Conservation (phyloP, 2,888 invertebrate species). For the Elegia similella region DNA sequence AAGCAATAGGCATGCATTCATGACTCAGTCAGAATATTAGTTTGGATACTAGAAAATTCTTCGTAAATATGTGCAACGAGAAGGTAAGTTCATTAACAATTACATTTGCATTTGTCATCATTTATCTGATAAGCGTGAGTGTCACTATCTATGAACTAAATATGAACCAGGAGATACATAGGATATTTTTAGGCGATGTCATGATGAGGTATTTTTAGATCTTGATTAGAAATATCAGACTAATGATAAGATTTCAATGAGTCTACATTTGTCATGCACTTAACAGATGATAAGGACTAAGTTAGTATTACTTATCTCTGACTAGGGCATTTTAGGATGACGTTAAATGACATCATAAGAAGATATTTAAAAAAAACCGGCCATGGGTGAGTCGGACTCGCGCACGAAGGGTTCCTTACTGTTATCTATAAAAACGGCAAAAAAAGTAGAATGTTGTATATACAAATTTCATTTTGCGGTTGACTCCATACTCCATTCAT, state of each 20-base stretch:
- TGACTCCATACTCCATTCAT: too few relatives aligned
- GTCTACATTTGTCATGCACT: conserved; percentile 7
- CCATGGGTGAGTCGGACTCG: too few relatives aligned
- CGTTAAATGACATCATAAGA: too few relatives aligned
- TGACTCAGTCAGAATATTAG: background rate
- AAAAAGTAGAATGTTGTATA: too few relatives aligned
- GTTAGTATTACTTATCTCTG: background rate
- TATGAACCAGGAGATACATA: background rate
- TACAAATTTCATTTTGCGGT: too few relatives aligned
- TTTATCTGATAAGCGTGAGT: background rate
- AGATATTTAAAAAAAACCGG: too few relatives aligned
- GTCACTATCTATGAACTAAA: background rate
- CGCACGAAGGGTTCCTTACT: too few relatives aligned
- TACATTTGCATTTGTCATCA: conserved; percentile 1
- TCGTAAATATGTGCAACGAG: background rate
- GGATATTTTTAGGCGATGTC: background rate
- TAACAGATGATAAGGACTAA: background rate
- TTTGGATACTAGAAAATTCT: background rate
- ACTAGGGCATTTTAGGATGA: background rate
- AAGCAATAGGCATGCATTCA: too few relatives aligned
- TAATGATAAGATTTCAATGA: too few relatives aligned
- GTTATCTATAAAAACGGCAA: too few relatives aligned
- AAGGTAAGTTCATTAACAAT: conserved; percentile 2
- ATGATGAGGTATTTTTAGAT: too few relatives aligned
- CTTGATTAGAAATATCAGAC: too few relatives aligned